A percentile compares a stretch with the other conserved stretches of the same genome.
Conservation (phyloP, 2,113 vertebrate genomes). For the Megatriorchis doriae region DNA sequence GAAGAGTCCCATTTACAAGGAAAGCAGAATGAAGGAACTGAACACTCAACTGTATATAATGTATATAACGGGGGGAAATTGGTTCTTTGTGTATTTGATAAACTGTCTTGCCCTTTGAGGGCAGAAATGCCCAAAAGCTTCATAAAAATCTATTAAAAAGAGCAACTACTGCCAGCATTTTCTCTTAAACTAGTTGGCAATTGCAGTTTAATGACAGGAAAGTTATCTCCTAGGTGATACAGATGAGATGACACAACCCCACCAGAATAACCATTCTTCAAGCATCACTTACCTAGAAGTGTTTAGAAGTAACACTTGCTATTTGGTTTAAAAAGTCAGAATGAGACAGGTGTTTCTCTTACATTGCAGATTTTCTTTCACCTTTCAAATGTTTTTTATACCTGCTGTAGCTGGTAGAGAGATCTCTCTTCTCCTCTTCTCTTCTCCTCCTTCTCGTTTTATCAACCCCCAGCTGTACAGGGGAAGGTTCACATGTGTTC, state of each 20-base stretch:
- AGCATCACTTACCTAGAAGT: not conserved
- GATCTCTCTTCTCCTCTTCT: not conserved
- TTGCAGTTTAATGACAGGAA: not conserved
- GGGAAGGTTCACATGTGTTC: not conserved
- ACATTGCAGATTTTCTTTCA: not conserved
- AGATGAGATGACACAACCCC: rapidly evolving
- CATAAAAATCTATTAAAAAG: not conserved
- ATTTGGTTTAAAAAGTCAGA: not conserved
- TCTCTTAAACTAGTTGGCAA: not conserved
- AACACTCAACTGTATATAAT: conserved; percentile 42
- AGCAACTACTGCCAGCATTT: not conserved
- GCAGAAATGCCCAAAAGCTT: conserved; percentile 2
- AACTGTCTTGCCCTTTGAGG: not conserved
- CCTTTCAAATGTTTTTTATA: not conserved
- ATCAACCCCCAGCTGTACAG: not conserved
- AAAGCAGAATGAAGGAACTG: conserved; percentile 40
- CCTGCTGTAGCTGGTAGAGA: conserved; percentile 22
- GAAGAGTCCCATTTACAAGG: not conserved
- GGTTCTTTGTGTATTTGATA: conserved; percentile 33
- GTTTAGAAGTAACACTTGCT: not conserved
- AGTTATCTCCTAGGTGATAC: not conserved
- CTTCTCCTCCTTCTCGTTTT: not conserved
- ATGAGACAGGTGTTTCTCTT: not conserved
- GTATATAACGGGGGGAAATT: conserved; percentile 41
- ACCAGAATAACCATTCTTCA: not conserved